Percentiles rank a stretch among this genome's conserved stretches.
Conservation (phyloP, 2,888 invertebrate genomes). For the Muscina levida region DNA sequence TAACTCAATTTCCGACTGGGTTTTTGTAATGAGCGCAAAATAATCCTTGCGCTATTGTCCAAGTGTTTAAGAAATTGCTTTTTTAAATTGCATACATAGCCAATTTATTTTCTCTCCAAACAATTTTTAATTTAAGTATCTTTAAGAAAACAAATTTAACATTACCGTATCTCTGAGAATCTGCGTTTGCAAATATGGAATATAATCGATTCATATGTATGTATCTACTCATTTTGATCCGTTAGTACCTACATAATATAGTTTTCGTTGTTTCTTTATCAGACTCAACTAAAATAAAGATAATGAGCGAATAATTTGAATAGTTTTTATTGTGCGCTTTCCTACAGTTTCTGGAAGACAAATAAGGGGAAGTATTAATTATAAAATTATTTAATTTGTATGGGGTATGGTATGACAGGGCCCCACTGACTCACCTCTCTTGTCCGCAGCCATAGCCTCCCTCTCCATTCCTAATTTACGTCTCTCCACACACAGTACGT, state of each 20-base stretch:
- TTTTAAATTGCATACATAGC: too few relatives aligned
- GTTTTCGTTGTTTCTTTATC: background rate
- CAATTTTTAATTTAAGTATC: too few relatives aligned
- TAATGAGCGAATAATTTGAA: slow-evolving; percentile 39
- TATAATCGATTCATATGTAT: background rate
- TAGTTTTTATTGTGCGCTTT: slow-evolving; percentile 40
- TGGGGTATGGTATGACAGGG: slow-evolving; percentile 20
- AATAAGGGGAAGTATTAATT: slow-evolving; percentile 44
- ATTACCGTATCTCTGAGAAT: too few relatives aligned
- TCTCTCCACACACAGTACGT: background rate
- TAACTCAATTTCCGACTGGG: too few relatives aligned
- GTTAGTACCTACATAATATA: too few relatives aligned
- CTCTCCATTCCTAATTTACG: background rate
- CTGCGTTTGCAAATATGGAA: background rate
- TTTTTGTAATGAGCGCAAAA: too few relatives aligned
- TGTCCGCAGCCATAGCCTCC: background rate
- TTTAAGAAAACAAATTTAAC: too few relatives aligned
- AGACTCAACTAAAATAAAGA: slow-evolving; percentile 16
- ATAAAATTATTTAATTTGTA: slow-evolving; percentile 49
- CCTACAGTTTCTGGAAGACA: slow-evolving; percentile 38
- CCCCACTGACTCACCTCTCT: background rate
- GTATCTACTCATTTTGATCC: background rate
- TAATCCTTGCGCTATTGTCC: too few relatives aligned
- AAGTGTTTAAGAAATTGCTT: too few relatives aligned
- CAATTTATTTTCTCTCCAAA: too few relatives aligned